These are phyloP conservation scores for Adelognathus sp. DNA, from an alignment of 2,888 invertebrate genomes.

Conservation along the genomic window DNA sequence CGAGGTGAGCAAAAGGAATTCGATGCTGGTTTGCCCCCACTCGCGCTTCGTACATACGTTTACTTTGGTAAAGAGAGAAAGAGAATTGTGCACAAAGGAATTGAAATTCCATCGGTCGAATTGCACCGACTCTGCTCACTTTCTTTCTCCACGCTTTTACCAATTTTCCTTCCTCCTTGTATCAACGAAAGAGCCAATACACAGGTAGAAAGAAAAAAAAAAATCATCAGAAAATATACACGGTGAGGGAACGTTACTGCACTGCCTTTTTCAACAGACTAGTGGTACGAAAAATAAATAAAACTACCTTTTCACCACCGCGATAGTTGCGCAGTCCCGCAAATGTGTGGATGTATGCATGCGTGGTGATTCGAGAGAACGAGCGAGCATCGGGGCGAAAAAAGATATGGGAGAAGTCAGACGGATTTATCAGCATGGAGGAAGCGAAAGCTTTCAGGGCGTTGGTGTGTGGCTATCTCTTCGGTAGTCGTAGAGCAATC, in stretches of 20 bases:
- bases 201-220: background rate
- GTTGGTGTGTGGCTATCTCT: background rate
- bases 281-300: background rate
- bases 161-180: slow-evolving; percentile 3
- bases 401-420: background rate
- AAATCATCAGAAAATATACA: background rate
- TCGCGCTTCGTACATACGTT: background rate
- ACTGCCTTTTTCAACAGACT: too few species aligned
- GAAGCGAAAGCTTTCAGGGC: background rate
- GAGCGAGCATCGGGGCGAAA: background rate
- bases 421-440: background rate
- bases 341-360: background rate
- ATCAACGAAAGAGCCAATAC: background rate
- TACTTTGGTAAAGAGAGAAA: slow-evolving; percentile 8
- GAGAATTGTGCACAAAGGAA: slow-evolving; percentile 54
- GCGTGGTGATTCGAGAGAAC: background rate
- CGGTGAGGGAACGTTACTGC: background rate
- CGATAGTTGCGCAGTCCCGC: background rate
- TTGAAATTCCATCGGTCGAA: slow-evolving; percentile 47
- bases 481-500: background rate
- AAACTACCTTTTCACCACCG: background rate
- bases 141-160: background rate
- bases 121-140: slow-evolving; percentile 15
- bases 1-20: slow-evolving; percentile 25
- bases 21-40: slow-evolving; percentile 23